Base-by-base conservation (phyloP, 2,888 invertebrate genomes). In the Drosophila subquinaria region DNA sequence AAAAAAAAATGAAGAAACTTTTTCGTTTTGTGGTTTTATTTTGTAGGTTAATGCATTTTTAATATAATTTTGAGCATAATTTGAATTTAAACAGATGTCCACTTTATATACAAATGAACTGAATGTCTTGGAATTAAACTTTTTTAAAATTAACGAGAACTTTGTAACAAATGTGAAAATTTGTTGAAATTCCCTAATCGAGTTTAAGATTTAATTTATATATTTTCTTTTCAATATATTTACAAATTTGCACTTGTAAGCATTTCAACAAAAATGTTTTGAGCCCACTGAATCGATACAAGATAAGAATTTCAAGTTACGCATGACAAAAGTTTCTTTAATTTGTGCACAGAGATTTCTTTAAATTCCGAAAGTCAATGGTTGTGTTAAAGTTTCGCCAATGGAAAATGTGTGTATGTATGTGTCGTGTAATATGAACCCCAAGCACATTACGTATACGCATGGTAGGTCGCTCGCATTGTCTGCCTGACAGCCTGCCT, bases 401-500 rank as follows among this genome's bases (percentile, higher is more conserved):
- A 40, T 61, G 30, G 43, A 17, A 17, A 15, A 15, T 38, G 8
- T 8, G 8, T 8, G 8, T 8, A 23, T 27, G n/a, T 57, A 33
- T 56, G 55, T 13, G 30, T 40, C 42, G 15, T 53, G 56, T 47
- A 45, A 36, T 57, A 11, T 23, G 17, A 33, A 17, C 47, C 4
- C 17, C n/a, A 33, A 1, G 27, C 35, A 51, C 17, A 77, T 83
- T 67, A 67, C 65, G 72, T 69, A 85, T 88, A 72, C 82, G 82
- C 82, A 56, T 45, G 47, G 59, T 63, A 27, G 47, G 67, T 11
- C 36, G 72, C 48, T 57, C 51, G 53, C 51, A 45, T 63, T 63
- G 51, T 38, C 59, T 67, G 42, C 20, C 48, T 45, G 42, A 56
- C 33, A 65, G 89, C 85, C 33, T 67, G 89, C 85, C 85, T 88